These are phyloP conservation scores for Cantharis flavilabris DNA, from an alignment of 2,888 invertebrate genomes.

Conservation along the genomic window DNA sequence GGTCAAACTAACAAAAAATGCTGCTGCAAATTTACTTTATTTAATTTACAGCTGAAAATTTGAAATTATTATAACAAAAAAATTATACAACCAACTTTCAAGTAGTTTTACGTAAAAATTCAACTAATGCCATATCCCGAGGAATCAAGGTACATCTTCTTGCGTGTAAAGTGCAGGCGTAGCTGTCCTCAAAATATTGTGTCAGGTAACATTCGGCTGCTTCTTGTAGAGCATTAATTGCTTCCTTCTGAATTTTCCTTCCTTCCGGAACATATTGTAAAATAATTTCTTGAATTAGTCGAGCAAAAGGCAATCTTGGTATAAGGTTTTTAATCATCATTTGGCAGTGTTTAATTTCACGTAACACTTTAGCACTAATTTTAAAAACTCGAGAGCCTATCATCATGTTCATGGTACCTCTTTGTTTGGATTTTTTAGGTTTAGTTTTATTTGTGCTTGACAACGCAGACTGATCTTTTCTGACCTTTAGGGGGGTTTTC, in stretches of 20 bases:
- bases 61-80: not conserved
- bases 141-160: conserved; percentile 55
- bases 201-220: conserved; percentile 57
- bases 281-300: conserved; percentile 55
- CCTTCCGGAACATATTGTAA: conserved; percentile 24
- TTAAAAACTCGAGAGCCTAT: conserved; percentile 20
- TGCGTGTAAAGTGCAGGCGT: conserved; percentile 54
- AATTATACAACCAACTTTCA: not conserved
- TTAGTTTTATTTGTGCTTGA: not conserved
- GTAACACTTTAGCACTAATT: conserved; percentile 13
- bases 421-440: not conserved
- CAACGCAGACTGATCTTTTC: not conserved
- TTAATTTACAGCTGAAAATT: not conserved
- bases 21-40: too few species aligned
- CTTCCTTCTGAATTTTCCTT: conserved; percentile 47
- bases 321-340: conserved; percentile 47
- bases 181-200: conserved; percentile 57
- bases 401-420: not conserved
- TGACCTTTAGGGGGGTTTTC: not conserved
- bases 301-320: conserved; percentile 54
- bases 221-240: conserved; percentile 57
- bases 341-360: conserved; percentile 45
- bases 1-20: not conserved
- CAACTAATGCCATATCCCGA: conserved; percentile 55
- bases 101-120: conserved; percentile 40